Evolutionary conservation across 1,140 invertebrate species (phyloP), one percentile per base, ranked within the genome.

Genomic region (Aricia agestis): DNA sequence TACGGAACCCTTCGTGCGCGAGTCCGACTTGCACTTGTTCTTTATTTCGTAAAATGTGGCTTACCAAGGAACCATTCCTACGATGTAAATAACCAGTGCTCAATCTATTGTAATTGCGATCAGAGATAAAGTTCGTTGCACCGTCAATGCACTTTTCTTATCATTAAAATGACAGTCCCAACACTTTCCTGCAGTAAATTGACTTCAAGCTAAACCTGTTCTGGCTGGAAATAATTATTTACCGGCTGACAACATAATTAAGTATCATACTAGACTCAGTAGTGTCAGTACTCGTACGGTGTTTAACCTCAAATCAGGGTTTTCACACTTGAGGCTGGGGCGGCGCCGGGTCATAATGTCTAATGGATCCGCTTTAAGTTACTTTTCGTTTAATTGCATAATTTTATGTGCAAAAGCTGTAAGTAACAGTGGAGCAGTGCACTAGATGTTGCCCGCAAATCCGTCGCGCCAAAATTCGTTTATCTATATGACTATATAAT

Each of bases 141-240:
- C 45, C 45, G 45, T 52, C 45, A 52, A 52, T 52, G 45, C 45
- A 52, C 45, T 52, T 52, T 52, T 52, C 45, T 52, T 52, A 52
- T 52, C 45, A 52, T 52, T 52, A 52, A 52, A 52, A 52, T 52
- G 45, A 52, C 45, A 52, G 45, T 52, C 45, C 6, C 13, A 52
- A 52, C 45, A 52, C 45, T 52, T 52, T 52, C 45, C 45, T 52
- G 45, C 9, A 52, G 13, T 52, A 52, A 52, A 52, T 52, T 52
- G 45, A 15, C 45, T 52, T 52, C 45, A 15, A 52, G 45, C 45
- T 4, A 52, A 52, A 52, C 45, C 45, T 11, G 45, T 52, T 52
- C 13, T 52, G 3, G 45, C 45, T 52, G 45, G 45, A 15, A 52
- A 52, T 52, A 52, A 52, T 52, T 52, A 52, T 52, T 52, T 52